Evolutionary conservation across 2,113 vertebrate species (phyloP), one percentile per base, ranked within the genome.

Genomic region (Tilapia sparmanii): DNA sequence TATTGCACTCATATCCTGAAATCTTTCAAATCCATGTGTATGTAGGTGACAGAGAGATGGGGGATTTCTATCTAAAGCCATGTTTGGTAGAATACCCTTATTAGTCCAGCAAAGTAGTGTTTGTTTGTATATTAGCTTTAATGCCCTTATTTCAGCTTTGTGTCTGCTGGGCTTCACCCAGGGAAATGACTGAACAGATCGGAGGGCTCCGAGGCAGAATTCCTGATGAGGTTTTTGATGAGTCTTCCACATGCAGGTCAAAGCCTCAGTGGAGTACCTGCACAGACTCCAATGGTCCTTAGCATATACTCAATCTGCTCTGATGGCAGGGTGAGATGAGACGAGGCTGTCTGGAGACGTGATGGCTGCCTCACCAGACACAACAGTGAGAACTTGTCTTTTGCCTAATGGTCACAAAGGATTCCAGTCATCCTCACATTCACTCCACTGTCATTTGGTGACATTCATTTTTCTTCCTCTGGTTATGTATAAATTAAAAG

Each of bases 281-380:
- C 80, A 26, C 59, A 76, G 31, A 82, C 40, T 31, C 22, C n/a
- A 50, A 6, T 9, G 57, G 42, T 55, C 31, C 59, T 86, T 82
- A 13, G 42, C 40, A 45, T 76, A 81, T 85, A 90, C 81, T 79
- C 85, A 87, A 73, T 91, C 86, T 84, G 66, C 73, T 92, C 55
- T 8, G 82, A 86, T 88, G 84, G 79, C 83, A 89, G 15, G 54
- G 38, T 6, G 66, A 90, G 87, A 87, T 83, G 83, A 88, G 81
- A 73, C 4, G 3, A 50, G 35, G 29, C 13, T 59, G 85, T 85
- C 82, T 3, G 12, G 81, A 66, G 78, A 84, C 3, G 3, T 7
- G 22, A 45, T 15, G 85, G 40, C 66, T 53, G 42, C 57, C 83
- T 45, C 15, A 3, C 24, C 22, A 29, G 38, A 31, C 10, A 29